Evolutionary conservation across 2,888 invertebrate genomes (phyloP).

Genomic region (Torymus texanus): DNA sequence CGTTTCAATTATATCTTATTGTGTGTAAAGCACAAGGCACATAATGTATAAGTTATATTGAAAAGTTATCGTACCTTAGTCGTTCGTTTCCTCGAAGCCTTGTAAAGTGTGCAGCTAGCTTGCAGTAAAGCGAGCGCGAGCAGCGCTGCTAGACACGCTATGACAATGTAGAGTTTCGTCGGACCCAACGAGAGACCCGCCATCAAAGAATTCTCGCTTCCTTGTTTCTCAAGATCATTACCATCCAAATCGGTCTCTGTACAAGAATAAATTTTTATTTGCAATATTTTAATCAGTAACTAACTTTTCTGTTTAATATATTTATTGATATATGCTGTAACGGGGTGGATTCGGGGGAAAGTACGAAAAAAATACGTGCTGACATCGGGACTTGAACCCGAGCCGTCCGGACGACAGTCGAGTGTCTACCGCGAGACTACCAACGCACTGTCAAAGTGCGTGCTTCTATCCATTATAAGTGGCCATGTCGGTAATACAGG

Average conservation of each 20-base stretch:
- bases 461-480: no score
- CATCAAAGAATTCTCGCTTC: constrained; percentile 60
- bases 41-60: constrained; percentile 36
- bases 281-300: neutral
- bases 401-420: no score
- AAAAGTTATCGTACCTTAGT: constrained; percentile 79
- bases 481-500: no score
- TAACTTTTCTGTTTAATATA: neutral
- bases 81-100: constrained; percentile 78
- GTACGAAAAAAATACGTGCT: no score
- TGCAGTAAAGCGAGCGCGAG: constrained; percentile 88
- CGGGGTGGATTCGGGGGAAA: no score
- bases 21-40: constrained; percentile 8
- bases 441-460: no score
- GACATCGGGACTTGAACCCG: no score
- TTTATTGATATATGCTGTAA: neutral
- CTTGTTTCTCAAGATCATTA: constrained; percentile 63
- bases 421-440: no score
- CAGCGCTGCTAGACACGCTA: constrained; percentile 88
- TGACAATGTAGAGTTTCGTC: constrained; percentile 87
- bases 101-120: constrained; percentile 88
- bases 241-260: constrained; percentile 60
- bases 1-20: neutral
- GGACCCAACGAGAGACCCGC: constrained; percentile 81
- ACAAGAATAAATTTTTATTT: constrained; percentile 2